Percentiles rank a stretch among this genome's conserved stretches.
Evolutionary conservation across 2,888 invertebrate genomes (phyloP).

Genomic region (Drosophila cognata): DNA sequence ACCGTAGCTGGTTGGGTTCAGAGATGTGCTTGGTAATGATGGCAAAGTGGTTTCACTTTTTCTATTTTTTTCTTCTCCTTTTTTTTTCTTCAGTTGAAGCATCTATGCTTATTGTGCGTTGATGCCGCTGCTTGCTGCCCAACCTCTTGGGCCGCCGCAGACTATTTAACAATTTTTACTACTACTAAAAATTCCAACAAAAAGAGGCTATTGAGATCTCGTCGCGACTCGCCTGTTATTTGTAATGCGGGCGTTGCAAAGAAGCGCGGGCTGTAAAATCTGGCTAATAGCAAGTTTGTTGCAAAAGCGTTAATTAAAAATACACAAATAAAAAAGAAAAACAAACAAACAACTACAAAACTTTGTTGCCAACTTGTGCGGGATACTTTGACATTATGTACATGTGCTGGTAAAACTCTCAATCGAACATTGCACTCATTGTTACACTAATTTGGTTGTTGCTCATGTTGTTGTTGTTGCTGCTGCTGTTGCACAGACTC

Average conservation of each 20-base stretch:
- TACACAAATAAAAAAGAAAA: constrained; percentile 1
- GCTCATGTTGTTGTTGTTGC: constrained; percentile 15
- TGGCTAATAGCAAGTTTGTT: constrained; percentile 80
- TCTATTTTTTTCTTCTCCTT: not conserved
- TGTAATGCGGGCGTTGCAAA: constrained; percentile 79
- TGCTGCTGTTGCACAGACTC: constrained; percentile 4
- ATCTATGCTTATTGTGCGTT: constrained; percentile 50
- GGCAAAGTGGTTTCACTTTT: constrained; percentile 71
- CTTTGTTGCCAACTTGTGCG: constrained; percentile 66
- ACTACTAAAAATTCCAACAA: constrained; percentile 70
- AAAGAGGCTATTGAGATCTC: constrained; percentile 54
- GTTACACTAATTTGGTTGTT: constrained; percentile 71
- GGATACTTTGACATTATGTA: constrained; percentile 44
- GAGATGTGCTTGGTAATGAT: constrained; percentile 52
- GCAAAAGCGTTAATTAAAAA: constrained; percentile 77
- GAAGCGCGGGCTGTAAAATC: constrained; percentile 78
- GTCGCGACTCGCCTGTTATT: constrained; percentile 62
- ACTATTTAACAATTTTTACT: constrained; percentile 79
- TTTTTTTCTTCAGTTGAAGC: constrained; percentile 10
- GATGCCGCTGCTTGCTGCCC: constrained; percentile 27
- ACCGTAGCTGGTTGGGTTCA: constrained; percentile 22
- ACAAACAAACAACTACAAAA: constrained; percentile 38
- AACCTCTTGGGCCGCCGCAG: constrained; percentile 70
- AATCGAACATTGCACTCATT: constrained; percentile 54
- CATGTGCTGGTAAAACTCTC: constrained; percentile 8